Evolutionary conservation across 2,113 vertebrate species (phyloP).

Genomic region (Azemiops feae): DNA sequence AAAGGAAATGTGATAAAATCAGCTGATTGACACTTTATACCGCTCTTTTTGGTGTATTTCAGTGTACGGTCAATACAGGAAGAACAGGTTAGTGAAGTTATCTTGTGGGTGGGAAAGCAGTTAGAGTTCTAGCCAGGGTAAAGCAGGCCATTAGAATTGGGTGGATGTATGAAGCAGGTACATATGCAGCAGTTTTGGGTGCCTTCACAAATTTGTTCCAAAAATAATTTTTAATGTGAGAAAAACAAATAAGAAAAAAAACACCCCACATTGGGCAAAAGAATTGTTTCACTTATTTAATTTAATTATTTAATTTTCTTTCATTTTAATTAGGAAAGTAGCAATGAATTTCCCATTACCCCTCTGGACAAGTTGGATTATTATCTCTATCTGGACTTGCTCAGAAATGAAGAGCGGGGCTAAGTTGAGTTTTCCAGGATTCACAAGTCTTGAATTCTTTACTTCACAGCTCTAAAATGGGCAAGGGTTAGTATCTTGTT

Average conservation of each 20-base stretch:
- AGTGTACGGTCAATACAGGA: background rate
- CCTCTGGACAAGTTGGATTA: background rate
- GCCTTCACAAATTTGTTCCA: background rate
- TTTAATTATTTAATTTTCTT: background rate
- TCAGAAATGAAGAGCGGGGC: background rate
- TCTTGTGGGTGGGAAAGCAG: background rate
- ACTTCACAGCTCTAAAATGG: background rate
- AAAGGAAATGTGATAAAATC: background rate
- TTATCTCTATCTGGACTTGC: background rate
- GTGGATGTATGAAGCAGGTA: background rate
- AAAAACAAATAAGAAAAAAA: background rate
- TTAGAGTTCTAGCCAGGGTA: background rate
- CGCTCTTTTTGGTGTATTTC: background rate
- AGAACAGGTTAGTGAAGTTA: background rate
- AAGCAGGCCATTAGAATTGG: background rate
- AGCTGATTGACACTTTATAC: rapidly evolving
- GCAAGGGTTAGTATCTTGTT: background rate
- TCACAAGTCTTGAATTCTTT: background rate
- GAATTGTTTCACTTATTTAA: background rate
- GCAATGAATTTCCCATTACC: background rate
- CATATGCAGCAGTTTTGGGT: background rate
- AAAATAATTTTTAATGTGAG: background rate
- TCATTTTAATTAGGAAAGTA: background rate
- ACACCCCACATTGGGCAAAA: background rate
- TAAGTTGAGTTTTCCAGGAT: background rate